Evolutionary conservation across 2,797 vertebrate species (phyloP).

Genomic region (Pipistrellus pygmaeus): DNA sequence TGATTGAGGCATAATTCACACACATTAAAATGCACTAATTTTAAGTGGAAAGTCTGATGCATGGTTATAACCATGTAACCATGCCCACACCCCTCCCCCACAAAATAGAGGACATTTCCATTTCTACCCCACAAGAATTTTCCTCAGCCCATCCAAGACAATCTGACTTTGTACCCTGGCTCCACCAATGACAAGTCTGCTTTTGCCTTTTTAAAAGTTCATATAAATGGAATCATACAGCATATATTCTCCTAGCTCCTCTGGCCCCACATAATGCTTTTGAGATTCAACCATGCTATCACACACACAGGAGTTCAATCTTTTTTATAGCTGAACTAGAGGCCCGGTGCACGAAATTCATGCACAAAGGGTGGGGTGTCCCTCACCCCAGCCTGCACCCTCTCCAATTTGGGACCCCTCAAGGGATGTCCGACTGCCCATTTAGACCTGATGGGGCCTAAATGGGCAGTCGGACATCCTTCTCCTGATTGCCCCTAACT

Average conservation of each 20-base stretch:
- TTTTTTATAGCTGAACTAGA: background rate
- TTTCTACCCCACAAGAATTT: background rate
- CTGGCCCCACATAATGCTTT: background rate
- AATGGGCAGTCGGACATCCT: too few relatives aligned
- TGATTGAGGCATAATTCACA: background rate
- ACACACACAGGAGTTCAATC: background rate
- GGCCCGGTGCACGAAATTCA: too few relatives aligned
- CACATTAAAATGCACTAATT: background rate
- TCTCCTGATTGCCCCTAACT: too few relatives aligned
- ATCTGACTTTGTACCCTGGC: background rate
- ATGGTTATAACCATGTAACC: background rate
- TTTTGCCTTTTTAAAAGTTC: slow-evolving; percentile 22
- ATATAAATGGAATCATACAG: background rate
- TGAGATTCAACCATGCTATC: background rate
- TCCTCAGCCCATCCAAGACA: background rate
- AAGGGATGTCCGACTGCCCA: too few relatives aligned
- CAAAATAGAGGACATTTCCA: background rate
- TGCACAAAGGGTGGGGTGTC: too few relatives aligned
- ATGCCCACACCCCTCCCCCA: background rate
- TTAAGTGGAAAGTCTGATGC: background rate
- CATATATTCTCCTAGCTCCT: background rate
- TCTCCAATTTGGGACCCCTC: too few relatives aligned
- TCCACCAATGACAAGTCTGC: background rate
- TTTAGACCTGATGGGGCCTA: too few relatives aligned
- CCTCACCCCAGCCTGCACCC: too few relatives aligned